phyloP scores from a whole-genome alignment of 1,140 invertebrate species.

The Megathymus violae region DNA sequence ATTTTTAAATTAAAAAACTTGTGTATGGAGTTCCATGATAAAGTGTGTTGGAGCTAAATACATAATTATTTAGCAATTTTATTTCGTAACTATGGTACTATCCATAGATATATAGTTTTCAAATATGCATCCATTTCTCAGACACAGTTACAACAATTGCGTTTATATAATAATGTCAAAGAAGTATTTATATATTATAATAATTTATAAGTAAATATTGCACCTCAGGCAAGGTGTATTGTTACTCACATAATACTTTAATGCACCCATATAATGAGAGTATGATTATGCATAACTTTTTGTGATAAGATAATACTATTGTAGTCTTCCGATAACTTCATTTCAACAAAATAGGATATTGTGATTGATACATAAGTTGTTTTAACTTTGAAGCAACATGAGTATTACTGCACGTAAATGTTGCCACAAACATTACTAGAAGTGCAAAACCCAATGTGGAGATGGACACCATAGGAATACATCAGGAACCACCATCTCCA shows the following conservation, averaged over 20 bases:
- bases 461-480: conserved; percentile 38
- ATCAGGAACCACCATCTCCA: conserved; percentile 59
- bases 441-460: conserved; percentile 38
- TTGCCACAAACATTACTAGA: conserved; percentile 28
- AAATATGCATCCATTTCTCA: too few relatives aligned
- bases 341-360: conserved; percentile 14
- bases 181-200: too few relatives aligned
- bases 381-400: conserved; percentile 40
- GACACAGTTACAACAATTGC: too few relatives aligned
- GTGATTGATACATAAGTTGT: conserved; percentile 46
- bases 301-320: conserved; percentile 51
- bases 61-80: too few relatives aligned
- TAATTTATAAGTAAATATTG: too few relatives aligned
- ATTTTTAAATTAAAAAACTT: too few relatives aligned
- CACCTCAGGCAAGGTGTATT: too few relatives aligned
- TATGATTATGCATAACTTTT: conserved; percentile 15
- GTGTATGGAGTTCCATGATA: too few relatives aligned
- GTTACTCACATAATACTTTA: not conserved
- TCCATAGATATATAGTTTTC: too few relatives aligned
- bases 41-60: too few relatives aligned
- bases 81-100: too few relatives aligned
- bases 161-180: too few relatives aligned
- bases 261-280: not conserved
- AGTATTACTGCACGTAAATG: conserved; percentile 36
- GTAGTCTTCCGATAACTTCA: conserved; percentile 40